phyloP scores from a whole-genome alignment of 2,888 invertebrate species.

The Gandaritis pyraliata region DNA sequence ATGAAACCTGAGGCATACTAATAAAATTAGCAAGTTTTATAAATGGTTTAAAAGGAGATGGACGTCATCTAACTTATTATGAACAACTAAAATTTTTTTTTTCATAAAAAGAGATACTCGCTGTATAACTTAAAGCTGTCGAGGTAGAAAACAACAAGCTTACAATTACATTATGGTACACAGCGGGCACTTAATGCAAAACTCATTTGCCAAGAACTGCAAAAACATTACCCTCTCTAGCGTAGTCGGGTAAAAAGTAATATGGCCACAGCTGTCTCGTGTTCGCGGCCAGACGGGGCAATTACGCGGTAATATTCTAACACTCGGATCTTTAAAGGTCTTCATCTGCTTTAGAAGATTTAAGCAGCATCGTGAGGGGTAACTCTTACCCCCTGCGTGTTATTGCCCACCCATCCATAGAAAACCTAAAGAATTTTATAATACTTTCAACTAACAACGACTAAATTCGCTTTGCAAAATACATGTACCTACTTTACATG shows the following conservation, averaged over 20 bases:
- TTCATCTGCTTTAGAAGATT: not conserved
- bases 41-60: too few relatives aligned
- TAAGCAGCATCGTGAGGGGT: not conserved
- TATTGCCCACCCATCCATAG: not conserved
- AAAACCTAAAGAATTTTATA: too few relatives aligned
- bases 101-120: too few relatives aligned
- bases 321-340: not conserved
- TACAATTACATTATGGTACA: conserved; percentile 12
- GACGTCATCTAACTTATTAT: not conserved
- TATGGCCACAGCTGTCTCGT: conserved; percentile 24
- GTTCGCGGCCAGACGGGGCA: conserved; percentile 14
- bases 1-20: too few relatives aligned
- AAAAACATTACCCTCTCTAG: conserved; percentile 7
- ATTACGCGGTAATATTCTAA: conserved; percentile 7
- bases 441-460: too few relatives aligned
- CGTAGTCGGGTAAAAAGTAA: conserved; percentile 1
- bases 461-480: too few relatives aligned
- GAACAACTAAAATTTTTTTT: too few relatives aligned
- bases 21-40: too few relatives aligned
- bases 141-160: not conserved
- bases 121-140: too few relatives aligned
- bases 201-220: conserved; percentile 20
- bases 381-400: too few relatives aligned
- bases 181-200: conserved; percentile 22
- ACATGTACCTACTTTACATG: too few relatives aligned